These are phyloP conservation scores for Enteromius argenteus DNA, from an alignment of 2,797 vertebrate species.

Conservation along the genomic window DNA sequence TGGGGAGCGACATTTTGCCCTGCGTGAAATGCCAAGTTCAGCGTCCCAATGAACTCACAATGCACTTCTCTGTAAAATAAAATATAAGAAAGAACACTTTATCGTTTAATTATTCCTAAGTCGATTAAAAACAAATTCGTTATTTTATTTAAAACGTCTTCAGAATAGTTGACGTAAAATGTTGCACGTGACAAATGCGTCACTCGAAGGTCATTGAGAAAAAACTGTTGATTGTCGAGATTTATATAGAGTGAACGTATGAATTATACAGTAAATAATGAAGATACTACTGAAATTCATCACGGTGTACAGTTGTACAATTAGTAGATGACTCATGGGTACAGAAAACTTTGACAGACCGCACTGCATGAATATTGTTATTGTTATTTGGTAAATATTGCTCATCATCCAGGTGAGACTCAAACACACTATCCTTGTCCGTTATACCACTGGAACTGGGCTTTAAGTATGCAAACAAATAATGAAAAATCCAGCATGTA, in stretches of 20 bases:
- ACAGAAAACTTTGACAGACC: neutral
- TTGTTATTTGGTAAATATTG: neutral
- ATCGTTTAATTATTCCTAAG: neutral
- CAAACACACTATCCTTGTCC: neutral
- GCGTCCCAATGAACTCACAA: neutral
- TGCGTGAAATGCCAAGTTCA: constrained; percentile 1
- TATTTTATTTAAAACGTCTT: neutral
- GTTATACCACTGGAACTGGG: neutral
- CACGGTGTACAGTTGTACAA: neutral
- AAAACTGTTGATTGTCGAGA: neutral
- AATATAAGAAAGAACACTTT: neutral
- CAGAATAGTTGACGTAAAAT: neutral
- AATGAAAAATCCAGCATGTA: constrained; percentile 25
- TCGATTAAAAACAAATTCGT: neutral
- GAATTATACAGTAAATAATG: neutral
- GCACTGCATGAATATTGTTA: neutral
- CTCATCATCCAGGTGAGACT: constrained; percentile 3
- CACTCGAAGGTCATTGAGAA: neutral
- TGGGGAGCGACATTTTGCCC: neutral
- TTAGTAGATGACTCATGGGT: neutral
- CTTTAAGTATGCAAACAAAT: neutral
- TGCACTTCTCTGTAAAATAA: neutral
- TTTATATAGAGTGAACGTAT: neutral
- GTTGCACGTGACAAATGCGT: neutral
- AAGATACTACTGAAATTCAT: neutral